phyloP scores from a whole-genome alignment of 2,113 vertebrate species.

The Catharus fuscescens region DNA sequence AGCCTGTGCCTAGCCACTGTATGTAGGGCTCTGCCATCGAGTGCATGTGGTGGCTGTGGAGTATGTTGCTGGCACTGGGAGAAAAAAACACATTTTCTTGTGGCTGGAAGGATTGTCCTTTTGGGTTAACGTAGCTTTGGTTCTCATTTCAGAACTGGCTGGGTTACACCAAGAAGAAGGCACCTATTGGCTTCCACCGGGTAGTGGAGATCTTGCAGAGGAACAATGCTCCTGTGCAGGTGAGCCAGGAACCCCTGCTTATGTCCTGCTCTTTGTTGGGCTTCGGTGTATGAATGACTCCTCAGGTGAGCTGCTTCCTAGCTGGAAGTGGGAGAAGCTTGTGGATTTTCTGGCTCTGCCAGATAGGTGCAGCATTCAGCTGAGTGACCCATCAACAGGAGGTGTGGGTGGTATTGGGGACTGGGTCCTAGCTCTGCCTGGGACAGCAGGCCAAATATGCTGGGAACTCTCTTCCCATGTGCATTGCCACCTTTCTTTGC shows the following conservation, averaged over 20 bases:
- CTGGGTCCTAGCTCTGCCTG: not conserved
- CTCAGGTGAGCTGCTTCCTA: not conserved
- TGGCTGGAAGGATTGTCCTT: not conserved
- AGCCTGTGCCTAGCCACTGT: not conserved
- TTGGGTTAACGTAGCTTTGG: not conserved
- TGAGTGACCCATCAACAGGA: rapidly evolving
- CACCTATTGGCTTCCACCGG: conserved; percentile 89
- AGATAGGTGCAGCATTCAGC: rapidly evolving
- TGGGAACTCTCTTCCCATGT: not conserved
- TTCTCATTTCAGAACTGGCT: conserved; percentile 86
- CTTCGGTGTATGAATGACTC: not conserved
- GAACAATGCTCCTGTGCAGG: conserved; percentile 90
- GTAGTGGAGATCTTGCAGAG: conserved; percentile 94
- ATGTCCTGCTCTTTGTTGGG: not conserved
- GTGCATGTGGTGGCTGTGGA: not conserved
- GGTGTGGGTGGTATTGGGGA: not conserved
- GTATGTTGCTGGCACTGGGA: rapidly evolving
- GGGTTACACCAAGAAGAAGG: conserved; percentile 92
- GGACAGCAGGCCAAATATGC: not conserved
- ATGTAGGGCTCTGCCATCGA: not conserved
- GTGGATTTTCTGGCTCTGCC: not conserved
- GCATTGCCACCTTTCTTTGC: not conserved
- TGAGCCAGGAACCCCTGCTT: conserved; percentile 25
- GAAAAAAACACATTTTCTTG: not conserved
- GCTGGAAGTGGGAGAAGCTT: not conserved